phyloP scores from a whole-genome alignment of 1,140 invertebrate genomes.

The Elysia chlorotica region DNA sequence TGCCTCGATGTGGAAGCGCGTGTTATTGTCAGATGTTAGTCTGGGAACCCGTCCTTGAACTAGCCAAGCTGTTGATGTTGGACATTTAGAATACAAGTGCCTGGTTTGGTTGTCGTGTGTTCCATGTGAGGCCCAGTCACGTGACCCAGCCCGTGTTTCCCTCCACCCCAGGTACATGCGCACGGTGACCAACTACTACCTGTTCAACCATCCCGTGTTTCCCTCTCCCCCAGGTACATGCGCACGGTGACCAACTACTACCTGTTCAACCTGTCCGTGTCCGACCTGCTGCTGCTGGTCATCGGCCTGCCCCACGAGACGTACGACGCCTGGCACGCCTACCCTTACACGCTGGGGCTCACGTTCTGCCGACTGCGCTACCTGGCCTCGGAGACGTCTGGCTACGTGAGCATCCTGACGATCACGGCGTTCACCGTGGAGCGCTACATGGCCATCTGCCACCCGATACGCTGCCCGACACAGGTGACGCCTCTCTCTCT shows the following conservation, averaged over 20 bases:
- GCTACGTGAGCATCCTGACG: slow-evolving; percentile 62
- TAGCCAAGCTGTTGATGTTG: no score
- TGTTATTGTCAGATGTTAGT: no score
- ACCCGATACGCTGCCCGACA: slow-evolving; percentile 49
- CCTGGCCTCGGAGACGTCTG: slow-evolving; percentile 84
- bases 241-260: slow-evolving; percentile 78
- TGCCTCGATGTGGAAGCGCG: no score
- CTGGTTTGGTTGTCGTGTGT: no score
- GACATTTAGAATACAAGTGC: no score
- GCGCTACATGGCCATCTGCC: slow-evolving; percentile 58
- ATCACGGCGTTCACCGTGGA: slow-evolving; percentile 61
- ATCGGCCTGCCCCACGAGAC: slow-evolving; percentile 83
- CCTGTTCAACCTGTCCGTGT: slow-evolving; percentile 88
- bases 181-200: slow-evolving; percentile 79
- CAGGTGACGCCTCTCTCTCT: slow-evolving; percentile 49
- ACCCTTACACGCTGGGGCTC: slow-evolving; percentile 86
- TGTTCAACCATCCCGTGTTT: no score
- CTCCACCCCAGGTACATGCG: slow-evolving; percentile 26
- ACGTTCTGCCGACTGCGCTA: slow-evolving; percentile 82
- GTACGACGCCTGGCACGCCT: slow-evolving; percentile 82
- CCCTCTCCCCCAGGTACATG: no score
- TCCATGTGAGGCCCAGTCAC: no score
- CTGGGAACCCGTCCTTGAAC: no score
- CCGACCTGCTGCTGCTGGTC: slow-evolving; percentile 83
- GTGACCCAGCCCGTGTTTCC: no score